Evolutionary conservation across 2,888 invertebrate genomes (phyloP).

Genomic region (Coelinius sp.): DNA sequence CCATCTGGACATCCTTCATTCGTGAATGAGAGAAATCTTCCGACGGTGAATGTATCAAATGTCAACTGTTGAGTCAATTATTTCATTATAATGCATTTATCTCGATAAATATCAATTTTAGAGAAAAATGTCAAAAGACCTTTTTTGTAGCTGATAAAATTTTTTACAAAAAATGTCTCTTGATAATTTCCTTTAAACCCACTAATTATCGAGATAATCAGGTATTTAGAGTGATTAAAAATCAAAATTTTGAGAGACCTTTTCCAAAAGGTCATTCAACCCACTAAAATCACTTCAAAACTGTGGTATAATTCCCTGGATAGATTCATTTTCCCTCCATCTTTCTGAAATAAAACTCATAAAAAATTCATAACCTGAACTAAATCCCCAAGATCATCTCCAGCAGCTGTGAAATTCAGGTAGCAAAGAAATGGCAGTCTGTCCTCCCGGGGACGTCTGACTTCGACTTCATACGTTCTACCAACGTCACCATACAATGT

Average conservation of each 20-base stretch:
- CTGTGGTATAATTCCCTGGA: neutral
- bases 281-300: neutral
- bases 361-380: conserved; percentile 76
- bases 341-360: neutral
- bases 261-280: too few relatives aligned
- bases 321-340: neutral
- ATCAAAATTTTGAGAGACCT: too few relatives aligned
- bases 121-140: too few relatives aligned
- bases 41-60: conserved; percentile 87
- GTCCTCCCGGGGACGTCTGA: conserved; percentile 81
- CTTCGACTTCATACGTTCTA: conserved; percentile 84
- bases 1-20: conserved; percentile 86
- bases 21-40: conserved; percentile 84
- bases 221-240: neutral
- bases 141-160: too few relatives aligned
- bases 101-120: too few relatives aligned
- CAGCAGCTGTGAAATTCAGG: conserved; percentile 87
- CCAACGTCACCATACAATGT: conserved; percentile 88
- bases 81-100: too few relatives aligned
- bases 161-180: too few relatives aligned
- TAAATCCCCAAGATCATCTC: conserved; percentile 83
- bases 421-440: conserved; percentile 85
- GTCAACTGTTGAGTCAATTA: conserved; percentile 82
- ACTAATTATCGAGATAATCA: neutral
- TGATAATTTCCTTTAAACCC: too few relatives aligned